Percentiles rank a stretch among this genome's conserved stretches.
Conservation (phyloP, 37 sponge, comb jelly and placozoan genomes). For the Theonella swinhoei region DNA sequence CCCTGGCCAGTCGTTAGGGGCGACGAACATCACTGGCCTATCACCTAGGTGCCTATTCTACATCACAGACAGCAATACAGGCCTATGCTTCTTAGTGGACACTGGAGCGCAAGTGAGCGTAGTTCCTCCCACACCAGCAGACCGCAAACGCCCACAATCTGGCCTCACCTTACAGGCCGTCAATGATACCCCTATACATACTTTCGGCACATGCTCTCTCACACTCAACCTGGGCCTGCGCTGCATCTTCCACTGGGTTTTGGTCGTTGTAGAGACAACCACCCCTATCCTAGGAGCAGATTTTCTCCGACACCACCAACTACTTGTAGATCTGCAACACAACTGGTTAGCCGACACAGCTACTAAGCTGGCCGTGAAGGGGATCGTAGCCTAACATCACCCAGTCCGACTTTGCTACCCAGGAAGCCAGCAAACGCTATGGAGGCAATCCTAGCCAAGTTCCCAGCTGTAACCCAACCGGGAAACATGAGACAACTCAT, state of each 20-base stretch:
- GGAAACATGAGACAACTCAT: not conserved
- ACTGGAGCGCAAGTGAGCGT: no score
- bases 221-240: slow-evolving; percentile 48
- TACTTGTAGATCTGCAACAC: slow-evolving; percentile 22
- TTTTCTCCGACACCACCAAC: slow-evolving; percentile 33
- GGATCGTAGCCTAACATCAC: no score
- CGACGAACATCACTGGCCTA: slow-evolving; percentile 54
- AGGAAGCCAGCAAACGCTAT: not conserved
- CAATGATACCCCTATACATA: slow-evolving; percentile 26
- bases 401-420: not conserved
- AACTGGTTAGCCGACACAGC: slow-evolving; percentile 5
- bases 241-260: slow-evolving; percentile 43
- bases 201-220: slow-evolving; percentile 8
- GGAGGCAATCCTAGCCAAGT: not conserved
- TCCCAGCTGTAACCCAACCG: not conserved
- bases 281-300: slow-evolving; percentile 44
- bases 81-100: no score
- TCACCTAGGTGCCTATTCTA: slow-evolving; percentile 56
- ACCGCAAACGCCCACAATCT: not conserved
- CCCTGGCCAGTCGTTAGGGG: slow-evolving; percentile 55
- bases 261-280: slow-evolving; percentile 33
- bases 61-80: slow-evolving; percentile 32
- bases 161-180: slow-evolving; percentile 25
- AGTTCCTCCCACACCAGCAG: no score
- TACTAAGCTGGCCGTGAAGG: not conserved